Evolutionary conservation across 2,113 vertebrate genomes (phyloP).

Genomic region (Naja naja): DNA sequence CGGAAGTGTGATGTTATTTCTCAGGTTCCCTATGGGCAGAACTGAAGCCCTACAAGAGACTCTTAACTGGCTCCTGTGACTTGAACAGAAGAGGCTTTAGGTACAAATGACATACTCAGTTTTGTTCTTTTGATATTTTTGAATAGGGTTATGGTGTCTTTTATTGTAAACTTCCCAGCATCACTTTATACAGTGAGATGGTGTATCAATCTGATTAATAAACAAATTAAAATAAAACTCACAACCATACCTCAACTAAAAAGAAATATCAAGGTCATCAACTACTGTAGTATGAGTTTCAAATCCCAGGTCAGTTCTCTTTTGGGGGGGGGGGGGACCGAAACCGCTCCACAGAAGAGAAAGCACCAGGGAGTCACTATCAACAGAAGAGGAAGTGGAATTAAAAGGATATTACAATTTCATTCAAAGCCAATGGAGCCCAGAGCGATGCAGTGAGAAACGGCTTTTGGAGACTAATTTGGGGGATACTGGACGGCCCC

Average conservation of each 20-base stretch:
- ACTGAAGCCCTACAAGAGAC: conserved; percentile 2
- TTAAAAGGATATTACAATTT: neutral
- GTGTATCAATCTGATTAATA: neutral
- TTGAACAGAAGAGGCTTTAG: conserved; percentile 46
- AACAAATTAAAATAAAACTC: conserved; percentile 47
- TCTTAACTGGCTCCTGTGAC: conserved; percentile 44
- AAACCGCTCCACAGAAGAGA: neutral
- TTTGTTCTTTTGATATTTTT: conserved; percentile 21
- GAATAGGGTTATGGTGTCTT: neutral
- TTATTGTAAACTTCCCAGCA: neutral
- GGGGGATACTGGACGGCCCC: neutral
- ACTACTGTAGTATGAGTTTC: neutral
- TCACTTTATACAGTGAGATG: neutral
- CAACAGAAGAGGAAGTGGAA: neutral
- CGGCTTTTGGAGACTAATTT: neutral
- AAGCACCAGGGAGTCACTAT: neutral
- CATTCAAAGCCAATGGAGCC: neutral
- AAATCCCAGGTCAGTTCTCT: neutral
- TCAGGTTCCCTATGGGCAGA: neutral
- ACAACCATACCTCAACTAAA: conserved; percentile 24
- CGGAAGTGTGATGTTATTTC: neutral
- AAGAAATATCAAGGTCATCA: conserved; percentile 2
- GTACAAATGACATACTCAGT: conserved; percentile 36
- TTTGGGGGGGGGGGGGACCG: neutral
- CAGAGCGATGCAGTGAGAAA: neutral